Percentiles rank a stretch among this genome's conserved stretches.
Evolutionary conservation across 1,140 invertebrate genomes (phyloP).

Genomic region (Drosophila tsacasi): DNA sequence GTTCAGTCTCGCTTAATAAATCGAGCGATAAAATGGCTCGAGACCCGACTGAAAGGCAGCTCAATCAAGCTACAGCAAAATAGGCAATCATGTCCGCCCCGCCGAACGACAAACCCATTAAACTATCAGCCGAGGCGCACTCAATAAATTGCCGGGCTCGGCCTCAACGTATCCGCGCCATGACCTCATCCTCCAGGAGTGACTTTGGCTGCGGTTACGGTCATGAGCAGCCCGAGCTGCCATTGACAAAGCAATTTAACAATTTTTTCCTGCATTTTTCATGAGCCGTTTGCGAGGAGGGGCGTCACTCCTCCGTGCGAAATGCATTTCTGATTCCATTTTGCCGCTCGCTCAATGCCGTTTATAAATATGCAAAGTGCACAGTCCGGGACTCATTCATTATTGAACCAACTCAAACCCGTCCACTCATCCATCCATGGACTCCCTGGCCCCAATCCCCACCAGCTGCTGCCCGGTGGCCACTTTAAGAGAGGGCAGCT

Average conservation of each 20-base stretch:
- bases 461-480: not conserved
- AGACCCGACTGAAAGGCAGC: conserved; percentile 42
- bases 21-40: conserved; percentile 55
- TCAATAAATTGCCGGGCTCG: conserved; percentile 47
- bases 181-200: conserved; percentile 38
- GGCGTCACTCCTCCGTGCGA: conserved; percentile 6
- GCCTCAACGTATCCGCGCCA: conserved; percentile 1
- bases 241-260: conserved; percentile 62
- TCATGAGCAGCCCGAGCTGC: conserved; percentile 39
- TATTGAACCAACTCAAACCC: conserved; percentile 47
- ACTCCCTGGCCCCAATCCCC: not conserved
- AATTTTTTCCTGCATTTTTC: conserved; percentile 54
- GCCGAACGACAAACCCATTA: conserved; percentile 49
- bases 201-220: conserved; percentile 45
- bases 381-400: conserved; percentile 51
- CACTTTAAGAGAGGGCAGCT: conserved; percentile 7
- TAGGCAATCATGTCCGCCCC: conserved; percentile 44
- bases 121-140: conserved; percentile 44
- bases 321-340: conserved; percentile 41
- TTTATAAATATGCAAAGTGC: conserved; percentile 60
- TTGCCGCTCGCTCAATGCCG: conserved; percentile 41
- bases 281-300: conserved; percentile 28
- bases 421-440: conserved; percentile 27
- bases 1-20: conserved; percentile 52
- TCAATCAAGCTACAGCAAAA: conserved; percentile 53